phyloP scores from a whole-genome alignment of 2,888 invertebrate genomes.

The Coleophora flavipennella region DNA sequence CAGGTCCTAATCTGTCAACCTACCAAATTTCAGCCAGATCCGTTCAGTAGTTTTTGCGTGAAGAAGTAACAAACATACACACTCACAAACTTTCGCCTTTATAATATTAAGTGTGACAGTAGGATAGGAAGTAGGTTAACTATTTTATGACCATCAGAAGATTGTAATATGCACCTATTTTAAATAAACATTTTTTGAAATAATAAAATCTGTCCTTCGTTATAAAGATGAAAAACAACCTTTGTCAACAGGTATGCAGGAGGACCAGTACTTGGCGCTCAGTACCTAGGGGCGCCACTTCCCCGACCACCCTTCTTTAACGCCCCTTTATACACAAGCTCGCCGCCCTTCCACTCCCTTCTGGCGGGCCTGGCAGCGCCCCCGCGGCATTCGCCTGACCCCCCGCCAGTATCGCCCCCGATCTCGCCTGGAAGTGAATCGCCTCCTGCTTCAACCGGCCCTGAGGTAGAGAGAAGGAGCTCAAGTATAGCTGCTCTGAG shows the following conservation, averaged over 20 bases:
- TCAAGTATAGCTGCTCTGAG: constrained; percentile 91
- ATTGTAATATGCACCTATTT: no score
- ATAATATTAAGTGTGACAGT: no score
- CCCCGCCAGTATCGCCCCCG: constrained; percentile 68
- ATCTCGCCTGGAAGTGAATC: constrained; percentile 68
- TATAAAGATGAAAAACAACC: not conserved
- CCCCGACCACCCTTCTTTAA: constrained; percentile 70
- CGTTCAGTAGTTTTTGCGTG: no score
- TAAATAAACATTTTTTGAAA: no score
- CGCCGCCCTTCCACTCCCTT: constrained; percentile 56
- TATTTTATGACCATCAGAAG: no score
- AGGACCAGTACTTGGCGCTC: constrained; percentile 49
- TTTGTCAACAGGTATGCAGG: constrained; percentile 44
- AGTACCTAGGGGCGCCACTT: constrained; percentile 67
- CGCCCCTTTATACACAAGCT: constrained; percentile 77
- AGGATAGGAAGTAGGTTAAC: no score
- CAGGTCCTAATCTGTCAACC: no score
- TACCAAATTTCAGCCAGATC: no score
- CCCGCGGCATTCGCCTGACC: constrained; percentile 60
- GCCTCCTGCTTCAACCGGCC: constrained; percentile 64
- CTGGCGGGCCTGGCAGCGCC: constrained; percentile 59
- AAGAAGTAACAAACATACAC: no score
- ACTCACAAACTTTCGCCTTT: no score
- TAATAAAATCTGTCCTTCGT: no score
- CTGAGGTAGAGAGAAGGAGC: constrained; percentile 86